A percentile compares a stretch with the other conserved stretches of the same genome.
These are phyloP conservation scores for Esox lucius DNA, from an alignment of 2,797 vertebrate species.

Conservation along the genomic window DNA sequence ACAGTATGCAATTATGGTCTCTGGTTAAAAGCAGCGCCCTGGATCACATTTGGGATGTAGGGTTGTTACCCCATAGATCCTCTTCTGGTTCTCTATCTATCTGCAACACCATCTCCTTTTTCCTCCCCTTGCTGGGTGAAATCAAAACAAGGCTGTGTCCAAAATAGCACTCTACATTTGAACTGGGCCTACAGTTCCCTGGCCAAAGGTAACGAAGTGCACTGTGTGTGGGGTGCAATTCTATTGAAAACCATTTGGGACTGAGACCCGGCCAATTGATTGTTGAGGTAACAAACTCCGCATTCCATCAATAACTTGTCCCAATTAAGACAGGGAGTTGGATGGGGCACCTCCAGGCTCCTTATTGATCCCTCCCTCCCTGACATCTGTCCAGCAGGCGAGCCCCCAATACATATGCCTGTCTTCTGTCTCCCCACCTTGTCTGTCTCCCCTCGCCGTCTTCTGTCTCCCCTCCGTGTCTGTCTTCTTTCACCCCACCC, in stretches of 20 bases:
- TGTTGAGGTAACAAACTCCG: slow-evolving; percentile 55
- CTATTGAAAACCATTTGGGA: background rate
- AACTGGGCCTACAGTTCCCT: background rate
- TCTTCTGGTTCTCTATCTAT: background rate
- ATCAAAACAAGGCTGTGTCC: background rate
- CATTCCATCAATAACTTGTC: slow-evolving; percentile 66
- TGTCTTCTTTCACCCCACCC: too few relatives aligned
- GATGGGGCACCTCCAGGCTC: slow-evolving; percentile 33
- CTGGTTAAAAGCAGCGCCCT: background rate
- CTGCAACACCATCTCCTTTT: background rate
- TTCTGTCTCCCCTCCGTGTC: too few relatives aligned
- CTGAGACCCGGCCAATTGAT: slow-evolving; percentile 47
- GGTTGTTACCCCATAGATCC: background rate
- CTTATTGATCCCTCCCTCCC: slow-evolving; percentile 58
- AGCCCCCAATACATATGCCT: background rate
- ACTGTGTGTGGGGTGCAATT: background rate
- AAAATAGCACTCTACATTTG: background rate
- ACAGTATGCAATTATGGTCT: background rate
- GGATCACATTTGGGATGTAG: background rate
- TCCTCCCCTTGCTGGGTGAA: background rate
- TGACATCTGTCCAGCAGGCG: slow-evolving; percentile 48
- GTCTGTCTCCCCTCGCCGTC: background rate
- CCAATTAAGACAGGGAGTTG: slow-evolving; percentile 61
- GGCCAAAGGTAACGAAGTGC: background rate
- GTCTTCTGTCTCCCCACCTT: background rate